Evolutionary conservation across 2,888 invertebrate species (phyloP), one percentile per base, ranked within the genome.

Genomic region (Harpalus rufipes): DNA sequence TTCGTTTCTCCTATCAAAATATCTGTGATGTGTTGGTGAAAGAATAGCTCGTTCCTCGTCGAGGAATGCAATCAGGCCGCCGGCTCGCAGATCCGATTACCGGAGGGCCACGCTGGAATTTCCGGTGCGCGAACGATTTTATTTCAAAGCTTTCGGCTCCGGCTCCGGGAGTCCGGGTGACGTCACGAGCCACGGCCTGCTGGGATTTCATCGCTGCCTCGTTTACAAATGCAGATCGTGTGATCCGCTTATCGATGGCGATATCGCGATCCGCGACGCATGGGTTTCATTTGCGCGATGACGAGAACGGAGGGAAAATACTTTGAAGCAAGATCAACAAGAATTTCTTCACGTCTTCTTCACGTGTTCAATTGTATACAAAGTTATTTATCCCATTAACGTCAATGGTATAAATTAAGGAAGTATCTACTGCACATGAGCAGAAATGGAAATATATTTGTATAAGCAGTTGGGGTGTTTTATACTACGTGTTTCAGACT

Each of bases 111-210:
- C 83, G 59, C 83, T 74, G 83, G 83, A 83, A 83, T 83, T 83
- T 83, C 74, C 83, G 76, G 83, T 83, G 76, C 83, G 83, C 74
- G 83, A 83, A 76, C 83, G 83, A 83, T 83, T 83, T 83, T 83
- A 83, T 83, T 83, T 76, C 76, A 83, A 76, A 83, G 83, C 61
- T 44, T 83, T 72, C 61, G 32, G 32, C 32, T 25, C 25, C 3
- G 44, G 44, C 44, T 51, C 44, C 44, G 44, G 44, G 44, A 51
- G 44, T 12, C 44, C 44, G 44, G 32, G 63, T 39, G 58, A 72
- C 68, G 68, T 72, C 68, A 72, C 14, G 56, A 51, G 78, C 32
- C 78, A 21, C 78, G 25, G 78, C 78, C 32, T 78, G 59, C 78
- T 32, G 78, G 76, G 83, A 83, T 83, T 81, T 81, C 51, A 81